Evolutionary conservation across 2,797 vertebrate species (phyloP).

Genomic region (Hypotaenidia philippensis): DNA sequence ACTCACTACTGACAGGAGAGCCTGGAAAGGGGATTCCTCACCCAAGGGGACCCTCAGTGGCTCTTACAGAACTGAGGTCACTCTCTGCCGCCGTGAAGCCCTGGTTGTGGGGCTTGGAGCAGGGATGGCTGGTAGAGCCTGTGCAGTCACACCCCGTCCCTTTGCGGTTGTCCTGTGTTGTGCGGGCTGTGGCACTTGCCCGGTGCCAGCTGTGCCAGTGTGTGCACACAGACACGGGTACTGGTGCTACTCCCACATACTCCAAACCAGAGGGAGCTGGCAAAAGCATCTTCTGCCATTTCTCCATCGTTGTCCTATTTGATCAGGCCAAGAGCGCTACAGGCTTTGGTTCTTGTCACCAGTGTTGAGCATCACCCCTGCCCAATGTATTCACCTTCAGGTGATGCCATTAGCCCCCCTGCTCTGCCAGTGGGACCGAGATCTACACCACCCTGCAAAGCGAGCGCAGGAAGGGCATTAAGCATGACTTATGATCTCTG

Average conservation of each 20-base stretch:
- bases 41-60: no score
- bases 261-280: neutral
- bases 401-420: neutral
- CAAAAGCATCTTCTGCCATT: neutral
- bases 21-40: neutral
- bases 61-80: neutral
- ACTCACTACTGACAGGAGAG: neutral
- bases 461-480: neutral
- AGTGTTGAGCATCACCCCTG: neutral
- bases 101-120: neutral
- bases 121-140: neutral
- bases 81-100: rapidly evolving
- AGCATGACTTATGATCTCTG: neutral
- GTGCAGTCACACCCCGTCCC: rapidly evolving
- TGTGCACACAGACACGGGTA: rapidly evolving
- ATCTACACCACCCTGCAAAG: neutral
- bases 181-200: neutral
- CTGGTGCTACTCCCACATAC: rapidly evolving
- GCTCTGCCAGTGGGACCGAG: neutral
- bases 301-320: neutral
- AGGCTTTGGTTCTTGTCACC: neutral
- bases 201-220: neutral
- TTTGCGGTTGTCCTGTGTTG: no score
- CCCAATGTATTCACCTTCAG: neutral
- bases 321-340: rapidly evolving